These are phyloP conservation scores for Diaperis boleti DNA, from an alignment of 2,888 invertebrate species.

Conservation along the genomic window DNA sequence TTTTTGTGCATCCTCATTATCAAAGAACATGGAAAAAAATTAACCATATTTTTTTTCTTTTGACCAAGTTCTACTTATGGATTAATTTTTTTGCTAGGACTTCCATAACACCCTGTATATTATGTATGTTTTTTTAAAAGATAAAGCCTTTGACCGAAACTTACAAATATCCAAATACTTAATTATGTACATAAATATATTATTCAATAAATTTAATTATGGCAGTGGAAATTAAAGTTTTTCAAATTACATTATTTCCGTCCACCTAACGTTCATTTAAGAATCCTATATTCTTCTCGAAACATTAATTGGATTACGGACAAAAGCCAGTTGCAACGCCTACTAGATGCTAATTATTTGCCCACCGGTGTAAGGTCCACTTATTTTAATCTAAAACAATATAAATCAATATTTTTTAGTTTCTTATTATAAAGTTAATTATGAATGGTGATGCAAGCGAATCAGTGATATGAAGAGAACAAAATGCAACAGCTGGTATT, in stretches of 20 bases:
- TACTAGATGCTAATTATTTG: slow-evolving; percentile 18
- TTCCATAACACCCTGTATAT: too few species aligned
- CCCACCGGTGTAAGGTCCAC: slow-evolving; percentile 4
- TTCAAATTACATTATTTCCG: neutral
- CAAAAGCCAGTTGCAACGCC: slow-evolving; percentile 18
- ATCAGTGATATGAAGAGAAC: neutral
- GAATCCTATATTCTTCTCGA: neutral
- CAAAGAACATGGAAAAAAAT: too few species aligned
- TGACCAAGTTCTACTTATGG: too few species aligned
- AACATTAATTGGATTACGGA: slow-evolving; percentile 16
- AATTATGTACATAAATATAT: too few species aligned
- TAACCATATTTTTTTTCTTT: too few species aligned
- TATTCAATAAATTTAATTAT: too few species aligned
- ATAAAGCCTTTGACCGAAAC: too few species aligned
- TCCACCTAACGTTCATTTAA: neutral
- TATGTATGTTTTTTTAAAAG: too few species aligned
- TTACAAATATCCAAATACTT: too few species aligned
- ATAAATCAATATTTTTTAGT: slow-evolving; percentile 21
- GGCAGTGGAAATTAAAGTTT: too few species aligned
- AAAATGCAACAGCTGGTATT: neutral
- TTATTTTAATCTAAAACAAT: slow-evolving; percentile 16
- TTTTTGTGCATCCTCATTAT: too few species aligned
- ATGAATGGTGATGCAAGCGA: slow-evolving; percentile 17
- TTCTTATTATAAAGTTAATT: slow-evolving; percentile 7
- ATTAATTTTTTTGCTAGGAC: too few species aligned